Evolutionary conservation across 2,888 invertebrate genomes (phyloP).

Genomic region (Gymnosoma rotundatum): DNA sequence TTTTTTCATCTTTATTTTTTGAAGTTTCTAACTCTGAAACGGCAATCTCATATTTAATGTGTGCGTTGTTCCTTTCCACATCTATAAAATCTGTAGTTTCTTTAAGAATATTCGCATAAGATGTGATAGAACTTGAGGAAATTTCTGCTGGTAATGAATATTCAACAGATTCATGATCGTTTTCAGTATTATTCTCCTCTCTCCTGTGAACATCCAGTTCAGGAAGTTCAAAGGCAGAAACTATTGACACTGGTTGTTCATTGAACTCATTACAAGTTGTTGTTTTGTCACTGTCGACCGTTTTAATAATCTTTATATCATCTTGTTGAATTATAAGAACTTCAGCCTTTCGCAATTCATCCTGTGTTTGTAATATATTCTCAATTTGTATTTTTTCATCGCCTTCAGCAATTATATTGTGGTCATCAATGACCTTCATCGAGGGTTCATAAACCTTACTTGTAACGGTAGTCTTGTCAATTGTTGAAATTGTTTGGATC

Average conservation of each 20-base stretch:
- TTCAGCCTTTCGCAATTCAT: background rate
- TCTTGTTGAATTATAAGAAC: background rate
- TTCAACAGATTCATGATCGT: background rate
- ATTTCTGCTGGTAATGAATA: background rate
- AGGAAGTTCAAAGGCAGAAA: conserved; percentile 43
- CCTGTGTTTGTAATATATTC: conserved; percentile 5
- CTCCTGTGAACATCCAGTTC: conserved; percentile 45
- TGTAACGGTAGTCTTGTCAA: no score
- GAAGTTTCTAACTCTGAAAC: background rate
- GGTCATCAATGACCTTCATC: background rate
- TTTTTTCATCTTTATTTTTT: conserved; percentile 4
- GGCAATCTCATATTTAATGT: background rate
- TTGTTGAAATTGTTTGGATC: no score
- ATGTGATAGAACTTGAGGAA: background rate
- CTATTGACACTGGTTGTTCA: no score
- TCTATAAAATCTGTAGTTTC: conserved; percentile 61
- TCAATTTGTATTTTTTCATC: background rate
- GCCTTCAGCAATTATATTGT: background rate
- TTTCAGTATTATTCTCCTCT: conserved; percentile 18
- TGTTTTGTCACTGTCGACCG: background rate
- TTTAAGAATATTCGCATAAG: conserved; percentile 61
- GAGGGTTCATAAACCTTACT: no score
- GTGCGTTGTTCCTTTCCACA: conserved; percentile 41
- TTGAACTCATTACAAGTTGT: background rate
- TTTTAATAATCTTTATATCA: background rate